Percentiles rank a stretch among this genome's conserved stretches.
Conservation (phyloP, 2,113 vertebrate species). For the Tachysurus fulvidraco region DNA sequence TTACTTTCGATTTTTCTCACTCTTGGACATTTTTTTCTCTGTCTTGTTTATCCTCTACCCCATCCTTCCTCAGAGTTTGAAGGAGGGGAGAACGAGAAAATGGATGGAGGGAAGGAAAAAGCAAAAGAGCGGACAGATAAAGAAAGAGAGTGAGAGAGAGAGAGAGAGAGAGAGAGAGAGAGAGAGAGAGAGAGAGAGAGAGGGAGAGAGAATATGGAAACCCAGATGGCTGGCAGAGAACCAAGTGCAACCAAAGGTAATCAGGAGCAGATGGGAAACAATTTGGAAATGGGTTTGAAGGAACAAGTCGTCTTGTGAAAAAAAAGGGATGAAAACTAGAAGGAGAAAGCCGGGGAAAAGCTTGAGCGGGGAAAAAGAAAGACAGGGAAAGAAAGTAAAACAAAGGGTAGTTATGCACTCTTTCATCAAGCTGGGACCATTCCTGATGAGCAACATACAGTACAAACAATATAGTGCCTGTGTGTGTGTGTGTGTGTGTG, state of each 20-base stretch:
- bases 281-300: slow-evolving; percentile 71
- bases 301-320: slow-evolving; percentile 70
- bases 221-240: slow-evolving; percentile 73
- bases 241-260: slow-evolving; percentile 80
- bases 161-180: slow-evolving; percentile 58
- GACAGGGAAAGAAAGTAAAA: slow-evolving; percentile 44
- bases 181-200: slow-evolving; percentile 59
- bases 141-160: slow-evolving; percentile 57
- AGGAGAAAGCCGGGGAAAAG: slow-evolving; percentile 35
- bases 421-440: slow-evolving; percentile 60
- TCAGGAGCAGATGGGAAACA: slow-evolving; percentile 78
- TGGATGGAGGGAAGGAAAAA: slow-evolving; percentile 55
- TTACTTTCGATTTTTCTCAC: slow-evolving; percentile 4
- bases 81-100: slow-evolving; percentile 55
- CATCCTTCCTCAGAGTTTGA: slow-evolving; percentile 13
- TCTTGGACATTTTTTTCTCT: neutral
- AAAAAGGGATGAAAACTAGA: slow-evolving; percentile 38
- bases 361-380: neutral
- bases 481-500: slow-evolving; percentile 9
- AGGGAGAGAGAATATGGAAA: slow-evolving; percentile 67
- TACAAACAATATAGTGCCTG: slow-evolving; percentile 45
- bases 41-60: neutral
- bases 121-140: slow-evolving; percentile 57
- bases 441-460: slow-evolving; percentile 53
- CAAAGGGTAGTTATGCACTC: slow-evolving; percentile 16